A percentile compares a stretch with the other conserved stretches of the same genome.
phyloP scores from a whole-genome alignment of 2,888 invertebrate species.

The Odontocolon sp. region DNA sequence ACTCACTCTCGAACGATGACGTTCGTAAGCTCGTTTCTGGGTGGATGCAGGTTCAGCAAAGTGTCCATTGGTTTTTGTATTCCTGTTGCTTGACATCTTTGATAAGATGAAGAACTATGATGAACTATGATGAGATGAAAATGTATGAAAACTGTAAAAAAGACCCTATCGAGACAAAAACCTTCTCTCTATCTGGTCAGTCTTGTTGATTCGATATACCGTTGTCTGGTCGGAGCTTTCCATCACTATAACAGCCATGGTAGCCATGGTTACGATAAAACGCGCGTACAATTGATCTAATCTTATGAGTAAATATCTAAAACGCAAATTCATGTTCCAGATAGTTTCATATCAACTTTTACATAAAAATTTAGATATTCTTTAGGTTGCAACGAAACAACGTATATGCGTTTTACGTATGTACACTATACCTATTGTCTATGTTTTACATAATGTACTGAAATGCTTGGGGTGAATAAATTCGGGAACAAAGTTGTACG shows the following conservation, averaged over 20 bases:
- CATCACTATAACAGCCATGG: slow-evolving; percentile 1
- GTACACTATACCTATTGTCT: background rate
- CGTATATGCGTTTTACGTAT: background rate
- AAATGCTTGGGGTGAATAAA: slow-evolving; percentile 23
- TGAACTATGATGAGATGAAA: too few species aligned
- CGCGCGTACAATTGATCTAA: background rate
- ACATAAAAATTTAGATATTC: background rate
- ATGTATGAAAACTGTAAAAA: background rate
- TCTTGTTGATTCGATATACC: slow-evolving; percentile 61
- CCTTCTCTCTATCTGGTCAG: background rate
- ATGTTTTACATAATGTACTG: background rate
- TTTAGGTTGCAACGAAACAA: background rate
- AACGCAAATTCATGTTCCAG: background rate
- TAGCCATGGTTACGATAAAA: slow-evolving; percentile 33
- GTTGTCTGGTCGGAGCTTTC: background rate
- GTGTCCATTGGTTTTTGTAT: background rate
- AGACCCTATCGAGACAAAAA: background rate
- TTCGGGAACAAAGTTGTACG: background rate
- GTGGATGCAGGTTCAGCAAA: slow-evolving; percentile 45
- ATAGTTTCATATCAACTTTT: background rate
- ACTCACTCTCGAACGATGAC: slow-evolving; percentile 73
- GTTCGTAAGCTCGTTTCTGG: slow-evolving; percentile 71
- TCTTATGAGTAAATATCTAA: background rate
- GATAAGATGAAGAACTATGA: too few species aligned
- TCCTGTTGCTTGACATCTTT: slow-evolving; percentile 32